Conservation (phyloP, 2,888 invertebrate genomes). For the Rhopalosiphum nymphaeae region DNA sequence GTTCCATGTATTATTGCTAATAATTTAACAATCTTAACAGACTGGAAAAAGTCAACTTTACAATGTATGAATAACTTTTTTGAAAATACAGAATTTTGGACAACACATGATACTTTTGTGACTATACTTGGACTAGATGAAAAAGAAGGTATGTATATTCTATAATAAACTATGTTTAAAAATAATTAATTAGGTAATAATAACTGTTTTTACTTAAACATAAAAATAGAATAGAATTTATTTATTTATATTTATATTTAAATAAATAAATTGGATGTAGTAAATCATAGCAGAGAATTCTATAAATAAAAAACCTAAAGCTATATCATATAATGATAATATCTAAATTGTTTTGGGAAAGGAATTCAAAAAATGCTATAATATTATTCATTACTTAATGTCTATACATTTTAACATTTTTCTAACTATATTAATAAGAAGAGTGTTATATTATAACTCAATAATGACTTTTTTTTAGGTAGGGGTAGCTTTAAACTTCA, state of each 20-base stretch:
- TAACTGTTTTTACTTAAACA: background rate
- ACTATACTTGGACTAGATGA: constrained; percentile 41
- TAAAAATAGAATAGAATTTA: background rate
- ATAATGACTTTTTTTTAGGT: background rate
- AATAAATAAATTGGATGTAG: background rate
- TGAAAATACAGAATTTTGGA: constrained; percentile 21
- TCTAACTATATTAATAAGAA: background rate
- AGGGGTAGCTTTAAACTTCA: background rate
- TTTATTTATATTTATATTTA: too few species aligned
- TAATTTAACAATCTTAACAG: constrained; percentile 43
- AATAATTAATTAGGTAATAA: background rate
- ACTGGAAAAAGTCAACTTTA: constrained; percentile 43
- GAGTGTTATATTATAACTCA: background rate
- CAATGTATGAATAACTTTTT: constrained; percentile 47
- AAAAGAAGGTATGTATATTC: constrained; percentile 48
- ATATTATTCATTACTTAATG: background rate
- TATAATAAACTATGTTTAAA: background rate
- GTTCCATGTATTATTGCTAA: background rate
- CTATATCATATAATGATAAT: background rate
- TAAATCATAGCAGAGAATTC: background rate
- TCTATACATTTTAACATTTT: background rate
- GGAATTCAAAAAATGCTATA: background rate
- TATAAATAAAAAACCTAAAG: background rate
- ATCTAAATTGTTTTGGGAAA: background rate
- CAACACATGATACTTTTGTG: background rate